Conservation (phyloP, 2,888 invertebrate genomes). For the Rapana venosa region DNA sequence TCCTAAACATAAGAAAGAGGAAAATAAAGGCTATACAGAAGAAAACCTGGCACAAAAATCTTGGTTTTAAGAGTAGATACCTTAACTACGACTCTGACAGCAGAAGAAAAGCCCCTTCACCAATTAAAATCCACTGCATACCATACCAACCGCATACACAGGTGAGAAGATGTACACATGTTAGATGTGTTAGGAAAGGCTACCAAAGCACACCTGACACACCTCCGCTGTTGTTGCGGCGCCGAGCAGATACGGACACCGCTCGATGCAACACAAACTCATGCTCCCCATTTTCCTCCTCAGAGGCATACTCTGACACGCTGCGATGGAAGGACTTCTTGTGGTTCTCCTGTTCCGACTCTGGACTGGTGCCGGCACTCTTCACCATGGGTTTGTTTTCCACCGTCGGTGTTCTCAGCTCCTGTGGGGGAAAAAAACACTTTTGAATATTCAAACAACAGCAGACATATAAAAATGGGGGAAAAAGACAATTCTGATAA, state of each 20-base stretch:
- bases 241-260: constrained; percentile 56
- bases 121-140: too few species aligned
- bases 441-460: too few species aligned
- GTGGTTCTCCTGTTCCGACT: constrained; percentile 65
- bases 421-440: constrained; percentile 39
- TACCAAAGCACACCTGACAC: constrained; percentile 77
- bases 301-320: constrained; percentile 74
- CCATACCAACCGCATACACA: neutral
- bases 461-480: too few species aligned
- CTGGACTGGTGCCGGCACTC: constrained; percentile 75
- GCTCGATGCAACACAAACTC: constrained; percentile 64
- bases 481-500: too few species aligned
- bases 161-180: neutral
- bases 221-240: constrained; percentile 85
- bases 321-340: constrained; percentile 73
- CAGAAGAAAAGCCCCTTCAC: too few species aligned
- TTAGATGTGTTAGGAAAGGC: neutral
- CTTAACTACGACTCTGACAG: too few species aligned
- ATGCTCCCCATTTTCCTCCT: constrained; percentile 64
- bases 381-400: constrained; percentile 56
- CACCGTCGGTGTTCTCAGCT: constrained; percentile 49
- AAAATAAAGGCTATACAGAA: too few species aligned
- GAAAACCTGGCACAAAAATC: too few species aligned
- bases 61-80: too few species aligned
- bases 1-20: too few species aligned